These are phyloP conservation scores for Coregonus clupeaformis DNA, from an alignment of 2,113 vertebrate species.

Conservation along the genomic window DNA sequence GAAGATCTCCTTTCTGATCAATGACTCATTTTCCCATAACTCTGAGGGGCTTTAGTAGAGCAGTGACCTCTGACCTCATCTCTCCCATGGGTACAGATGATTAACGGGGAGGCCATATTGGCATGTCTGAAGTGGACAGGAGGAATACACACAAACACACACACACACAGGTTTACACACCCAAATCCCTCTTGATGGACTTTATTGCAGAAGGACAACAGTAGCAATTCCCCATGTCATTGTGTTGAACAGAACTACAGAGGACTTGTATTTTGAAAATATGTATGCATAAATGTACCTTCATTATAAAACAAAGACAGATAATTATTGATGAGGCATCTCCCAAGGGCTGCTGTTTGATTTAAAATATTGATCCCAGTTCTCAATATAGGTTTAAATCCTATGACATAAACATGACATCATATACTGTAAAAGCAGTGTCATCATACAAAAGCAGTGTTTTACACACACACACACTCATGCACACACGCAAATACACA, in stretches of 20 bases:
- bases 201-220: too few species aligned
- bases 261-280: too few species aligned
- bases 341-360: too few species aligned
- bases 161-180: not conserved
- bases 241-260: too few species aligned
- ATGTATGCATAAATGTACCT: too few species aligned
- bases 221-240: too few species aligned
- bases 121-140: not conserved
- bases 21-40: not conserved
- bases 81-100: not conserved
- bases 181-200: too few species aligned
- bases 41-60: not conserved
- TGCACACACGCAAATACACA: not conserved
- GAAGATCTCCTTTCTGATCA: not conserved
- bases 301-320: too few species aligned
- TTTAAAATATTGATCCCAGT: too few species aligned
- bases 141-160: not conserved
- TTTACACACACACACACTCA: slow-evolving; percentile 15
- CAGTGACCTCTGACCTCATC: not conserved
- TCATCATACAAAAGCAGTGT: slow-evolving; percentile 8
- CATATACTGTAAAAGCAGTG: slow-evolving; percentile 1
- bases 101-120: not conserved
- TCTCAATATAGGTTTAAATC: too few species aligned
- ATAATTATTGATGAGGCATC: too few species aligned
- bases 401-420: too few species aligned